Evolutionary conservation across 2,797 vertebrate genomes (phyloP).

Genomic region (Gymnodraco acuticeps): DNA sequence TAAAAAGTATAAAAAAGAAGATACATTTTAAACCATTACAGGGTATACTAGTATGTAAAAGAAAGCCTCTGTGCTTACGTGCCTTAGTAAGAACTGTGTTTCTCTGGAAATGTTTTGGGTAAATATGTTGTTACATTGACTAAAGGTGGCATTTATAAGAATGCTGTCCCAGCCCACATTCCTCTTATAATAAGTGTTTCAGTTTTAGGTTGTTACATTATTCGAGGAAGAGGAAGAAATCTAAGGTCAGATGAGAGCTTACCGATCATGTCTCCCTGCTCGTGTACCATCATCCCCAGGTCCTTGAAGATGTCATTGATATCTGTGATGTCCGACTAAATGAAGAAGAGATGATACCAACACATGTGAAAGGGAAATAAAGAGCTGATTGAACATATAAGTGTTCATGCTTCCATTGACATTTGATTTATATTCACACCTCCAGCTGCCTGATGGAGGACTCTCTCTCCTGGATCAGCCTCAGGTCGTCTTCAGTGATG

Average conservation of each 20-base stretch:
- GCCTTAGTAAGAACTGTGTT: not conserved
- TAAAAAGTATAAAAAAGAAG: no score
- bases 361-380: not conserved
- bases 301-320: constrained; percentile 99
- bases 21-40: no score
- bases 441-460: constrained; percentile 92
- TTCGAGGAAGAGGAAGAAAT: not conserved
- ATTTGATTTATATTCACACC: constrained; percentile 71
- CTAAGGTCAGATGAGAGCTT: constrained; percentile 66
- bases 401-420: not conserved
- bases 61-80: no score
- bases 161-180: not conserved
- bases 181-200: not conserved
- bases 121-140: not conserved
- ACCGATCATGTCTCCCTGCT: constrained; percentile 98
- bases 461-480: constrained; percentile 94
- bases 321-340: constrained; percentile 95
- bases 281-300: constrained; percentile 97
- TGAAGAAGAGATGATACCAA: constrained; percentile 34
- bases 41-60: no score
- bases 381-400: not conserved
- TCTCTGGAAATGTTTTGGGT: not conserved
- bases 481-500: constrained; percentile 95
- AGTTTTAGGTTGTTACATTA: not conserved
- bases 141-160: not conserved